These are phyloP conservation scores for Gymnorhina tibicen DNA, from an alignment of 2,113 vertebrate species.

Conservation along the genomic window DNA sequence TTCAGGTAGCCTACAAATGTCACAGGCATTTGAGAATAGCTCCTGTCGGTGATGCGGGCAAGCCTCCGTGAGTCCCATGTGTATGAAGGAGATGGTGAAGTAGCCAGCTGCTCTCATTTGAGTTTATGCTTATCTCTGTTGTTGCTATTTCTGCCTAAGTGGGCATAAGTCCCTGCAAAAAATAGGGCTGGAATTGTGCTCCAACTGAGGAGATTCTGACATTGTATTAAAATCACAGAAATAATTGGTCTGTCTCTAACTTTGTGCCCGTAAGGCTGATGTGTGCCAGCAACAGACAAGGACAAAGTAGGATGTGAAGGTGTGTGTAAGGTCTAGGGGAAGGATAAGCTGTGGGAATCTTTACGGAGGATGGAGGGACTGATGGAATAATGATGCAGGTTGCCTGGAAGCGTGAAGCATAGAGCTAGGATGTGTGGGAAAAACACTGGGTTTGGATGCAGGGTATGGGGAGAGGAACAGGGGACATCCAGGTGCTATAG, in stretches of 20 bases:
- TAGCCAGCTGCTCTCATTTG: not conserved
- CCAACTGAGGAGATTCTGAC: not conserved
- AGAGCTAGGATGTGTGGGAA: not conserved
- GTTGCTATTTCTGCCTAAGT: not conserved
- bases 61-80: not conserved
- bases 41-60: not conserved
- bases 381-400: not conserved
- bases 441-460: not conserved
- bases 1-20: not conserved
- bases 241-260: not conserved
- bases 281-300: not conserved
- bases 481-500: accelerated
- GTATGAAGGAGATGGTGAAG: not conserved
- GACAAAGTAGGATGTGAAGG: not conserved
- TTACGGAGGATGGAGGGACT: not conserved
- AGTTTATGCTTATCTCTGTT: not conserved
- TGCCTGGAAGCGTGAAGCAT: not conserved
- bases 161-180: not conserved
- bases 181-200: not conserved
- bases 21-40: accelerated
- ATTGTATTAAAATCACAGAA: not conserved
- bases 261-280: not conserved
- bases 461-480: not conserved
- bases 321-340: not conserved
- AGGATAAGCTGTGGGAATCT: not conserved